Base-by-base conservation (phyloP, 2,888 invertebrate species). In the Synanthedon myopaeformis region DNA sequence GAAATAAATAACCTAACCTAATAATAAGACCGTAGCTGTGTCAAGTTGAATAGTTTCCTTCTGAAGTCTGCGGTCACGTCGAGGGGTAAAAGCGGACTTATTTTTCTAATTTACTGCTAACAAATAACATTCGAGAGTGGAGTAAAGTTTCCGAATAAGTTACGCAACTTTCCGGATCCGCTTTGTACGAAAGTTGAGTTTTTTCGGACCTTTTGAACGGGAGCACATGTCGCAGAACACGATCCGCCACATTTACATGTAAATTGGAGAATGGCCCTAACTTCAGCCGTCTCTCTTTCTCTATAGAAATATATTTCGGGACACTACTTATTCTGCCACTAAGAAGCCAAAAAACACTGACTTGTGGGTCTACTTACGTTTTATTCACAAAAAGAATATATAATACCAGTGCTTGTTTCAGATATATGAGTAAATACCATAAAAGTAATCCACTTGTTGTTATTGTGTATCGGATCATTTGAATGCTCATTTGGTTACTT, bases 91-190 rank as follows among this genome's bases (percentile, higher is more conserved):
- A 35, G 35, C 35, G 35, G 35, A 35, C 35, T 69, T 76, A 74
- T 74, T 73, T 75, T 73, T 70, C 64, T 74, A 70, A 74, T 77
- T 70, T 69, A 65, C 62, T 69, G 60, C 60, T 67, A 69, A 66
- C 70, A 67, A 67, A 75, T 64, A 35, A 69, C 61, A 70, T 64
- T 69, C 61, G 58, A 56, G 57, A 60, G 63, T 59, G 23, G 53
- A 58, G 52, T 53, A 52, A 80, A 80, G 65, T 81, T 79, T 71
- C 59, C 67, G 79, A 74, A 81, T 80, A 80, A 78, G 66, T 80
- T 77, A 59, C 42, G 51, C 51, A 57, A 65, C 57, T 63, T 64
- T 54, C 17, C 19, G 54, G 57, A 57, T 58, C 10, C 35, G 35
- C 23, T 57, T 57, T 58, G 54, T 53, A 59, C 58, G 57, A 35